Percentiles rank a stretch among this genome's conserved stretches.
Conservation (phyloP, 1,140 invertebrate species). For the Medauroidea extradentata region DNA sequence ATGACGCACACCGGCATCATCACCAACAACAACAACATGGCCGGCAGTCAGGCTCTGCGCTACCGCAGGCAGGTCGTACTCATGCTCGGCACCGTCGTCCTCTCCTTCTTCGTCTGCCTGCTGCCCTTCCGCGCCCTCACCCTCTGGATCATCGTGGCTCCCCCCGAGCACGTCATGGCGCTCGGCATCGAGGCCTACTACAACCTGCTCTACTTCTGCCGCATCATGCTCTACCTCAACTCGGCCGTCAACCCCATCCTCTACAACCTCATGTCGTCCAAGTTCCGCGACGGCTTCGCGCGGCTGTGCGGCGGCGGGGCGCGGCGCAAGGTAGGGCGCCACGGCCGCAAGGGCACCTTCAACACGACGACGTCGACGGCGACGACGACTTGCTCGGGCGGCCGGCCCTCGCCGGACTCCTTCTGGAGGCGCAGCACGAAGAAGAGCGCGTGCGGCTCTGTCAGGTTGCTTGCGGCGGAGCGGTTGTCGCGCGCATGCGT, state of each 20-base stretch:
- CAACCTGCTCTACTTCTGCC: conserved; percentile 72
- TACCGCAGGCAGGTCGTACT: conserved; percentile 66
- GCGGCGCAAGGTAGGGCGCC: conserved; percentile 50
- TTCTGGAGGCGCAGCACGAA: neutral
- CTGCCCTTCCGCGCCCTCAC: conserved; percentile 80
- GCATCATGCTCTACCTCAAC: conserved; percentile 83
- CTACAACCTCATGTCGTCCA: conserved; percentile 81
- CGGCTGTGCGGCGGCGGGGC: conserved; percentile 54
- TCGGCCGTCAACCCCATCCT: conserved; percentile 79
- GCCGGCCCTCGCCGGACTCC: neutral
- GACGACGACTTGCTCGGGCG: neutral
- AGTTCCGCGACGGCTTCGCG: conserved; percentile 73
- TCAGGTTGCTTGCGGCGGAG: no score
- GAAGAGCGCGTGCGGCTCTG: neutral
- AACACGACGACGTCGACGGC: neutral
- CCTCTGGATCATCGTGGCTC: conserved; percentile 69
- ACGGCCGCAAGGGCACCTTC: conserved; percentile 4
- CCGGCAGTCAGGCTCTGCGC: conserved; percentile 31
- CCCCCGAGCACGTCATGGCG: conserved; percentile 50
- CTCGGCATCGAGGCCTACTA: conserved; percentile 70
- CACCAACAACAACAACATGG: conserved; percentile 42
- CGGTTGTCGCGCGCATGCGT: no score
- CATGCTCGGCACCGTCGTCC: conserved; percentile 79
- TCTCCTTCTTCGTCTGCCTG: conserved; percentile 81
- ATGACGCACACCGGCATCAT: conserved; percentile 57